Base-by-base conservation (phyloP, 1,140 invertebrate genomes). In the Caerostris darwini region DNA sequence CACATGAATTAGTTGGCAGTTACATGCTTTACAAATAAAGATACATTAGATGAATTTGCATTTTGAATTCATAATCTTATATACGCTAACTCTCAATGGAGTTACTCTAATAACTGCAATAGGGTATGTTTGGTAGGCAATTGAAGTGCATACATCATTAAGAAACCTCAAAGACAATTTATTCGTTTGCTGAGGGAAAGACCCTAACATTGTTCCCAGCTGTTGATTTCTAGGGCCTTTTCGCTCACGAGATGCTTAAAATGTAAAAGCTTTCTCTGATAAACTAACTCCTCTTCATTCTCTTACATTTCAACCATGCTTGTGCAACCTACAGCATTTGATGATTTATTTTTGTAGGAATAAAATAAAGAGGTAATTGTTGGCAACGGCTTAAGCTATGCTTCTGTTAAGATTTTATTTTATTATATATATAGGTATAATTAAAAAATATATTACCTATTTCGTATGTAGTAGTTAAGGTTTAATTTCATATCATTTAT, bases 91-190 rank as follows among this genome's bases (percentile, higher is more conserved):
- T 50, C 69, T 12, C 69, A 77, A 77, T 77, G 69, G 34, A 71
- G 34, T 71, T 71, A 71, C 67, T 71, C 19, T 71, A 71, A 56
- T 58, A 87, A 87, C 64, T 61, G 19, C 58, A 14, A 87, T 87
- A 58, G 50, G 64, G 57, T 64, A 58, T 58, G 19, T 64, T 87
- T 61, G 53, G 12, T 64, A 64, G 85, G 57, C 64, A 87, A 61
- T 87, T 87, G 19, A 50, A 58, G 85, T 87, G 19, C 85, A 50
- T 61, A 64, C 58, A 53, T 87, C 85, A 58, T 87, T 87, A 87
- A 87, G 54, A 87, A 87, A 87, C 54, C 54, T 87, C 85, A 56
- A 87, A 61, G 85, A 64, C 85, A 58, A 58, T 58, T 87, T 17
- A 87, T 87, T 87, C 19, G 53, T 87, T 87, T 87, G 85, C 58